Evolutionary conservation across 2,888 invertebrate species (phyloP).

Genomic region (Drosophila multiciliata): DNA sequence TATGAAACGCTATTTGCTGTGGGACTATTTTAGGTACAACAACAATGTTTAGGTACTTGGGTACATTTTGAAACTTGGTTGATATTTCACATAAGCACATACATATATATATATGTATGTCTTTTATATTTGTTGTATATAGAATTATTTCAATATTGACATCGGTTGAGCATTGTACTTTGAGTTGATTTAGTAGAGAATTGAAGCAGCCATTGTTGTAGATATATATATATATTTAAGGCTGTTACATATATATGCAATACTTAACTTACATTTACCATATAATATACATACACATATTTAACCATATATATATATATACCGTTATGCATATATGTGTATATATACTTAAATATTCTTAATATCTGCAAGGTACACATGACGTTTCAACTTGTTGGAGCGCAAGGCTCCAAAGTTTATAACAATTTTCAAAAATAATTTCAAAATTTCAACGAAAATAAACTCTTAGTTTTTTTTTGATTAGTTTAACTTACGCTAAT

Average conservation of each 20-base stretch:
- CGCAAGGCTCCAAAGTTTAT: conserved; percentile 49
- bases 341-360: conserved; percentile 28
- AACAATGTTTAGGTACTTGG: conserved; percentile 42
- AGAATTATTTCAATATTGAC: conserved; percentile 45
- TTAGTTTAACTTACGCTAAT: conserved; percentile 24
- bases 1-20: conserved; percentile 36
- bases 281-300: conserved; percentile 16
- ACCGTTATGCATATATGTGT: background rate
- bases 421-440: conserved; percentile 70
- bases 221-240: conserved; percentile 26
- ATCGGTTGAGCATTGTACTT: conserved; percentile 67
- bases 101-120: conserved; percentile 6
- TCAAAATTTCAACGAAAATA: conserved; percentile 57
- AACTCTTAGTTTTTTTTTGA: conserved; percentile 18
- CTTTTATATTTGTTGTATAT: conserved; percentile 3
- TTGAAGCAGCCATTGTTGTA: conserved; percentile 49
- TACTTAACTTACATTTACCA: conserved; percentile 21
- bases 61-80: conserved; percentile 41
- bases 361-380: conserved; percentile 74
- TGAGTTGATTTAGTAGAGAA: conserved; percentile 57
- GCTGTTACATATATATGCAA: conserved; percentile 13
- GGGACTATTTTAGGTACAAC: conserved; percentile 39
- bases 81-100: conserved; percentile 1
- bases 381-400: conserved; percentile 62
- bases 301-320: conserved; percentile 8